Base-by-base conservation (phyloP, 64 coral and sea anemone genomes). In the Cladopsammia gracilis region DNA sequence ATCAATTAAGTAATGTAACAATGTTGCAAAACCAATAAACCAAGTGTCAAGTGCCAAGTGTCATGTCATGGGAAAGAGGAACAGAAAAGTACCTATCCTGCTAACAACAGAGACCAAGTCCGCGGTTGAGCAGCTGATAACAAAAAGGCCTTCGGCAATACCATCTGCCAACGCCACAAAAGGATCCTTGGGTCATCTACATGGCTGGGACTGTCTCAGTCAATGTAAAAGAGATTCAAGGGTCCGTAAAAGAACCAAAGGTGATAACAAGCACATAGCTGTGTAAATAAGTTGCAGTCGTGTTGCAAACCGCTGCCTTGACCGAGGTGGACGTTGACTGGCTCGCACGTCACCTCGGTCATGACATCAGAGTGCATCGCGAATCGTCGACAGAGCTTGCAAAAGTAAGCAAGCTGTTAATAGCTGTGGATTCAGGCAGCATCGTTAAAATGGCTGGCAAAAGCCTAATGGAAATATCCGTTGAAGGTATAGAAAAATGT, bases 321-420 rank as follows among this genome's bases (percentile, higher is more conserved):
- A 78, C 70, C 19, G 47, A 93, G 3, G 64, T n/a, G n/a, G n/a
- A n/a, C n/a, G n/a, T n/a, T n/a, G n/a, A n/a, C n/a, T n/a, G n/a
- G n/a, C n/a, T n/a, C n/a, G 90, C 90, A 46, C 80, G 71, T 15
- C 68, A 85, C 49, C 90, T 92, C 34, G 90, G 90, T 5, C 77
- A 91, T 45, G 89, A 91, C 65, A 51, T 91, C 10, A 22, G 24
- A 4, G 23, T 91, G 42, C 90, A 92, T 62, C 26, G 69, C 8
- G 69, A 91, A 14, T 72, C 47, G 3, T 71, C 77, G 9, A 76
- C 42, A 14, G 78, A 91, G 43, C 64, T 91, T 4, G 78, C 89
- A 18, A 83, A 72, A 86, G 90, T 84, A 26, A 86, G 90, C 79
- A 92, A 92, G 57, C 68, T 92, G 47, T 69, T 92, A n/a, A n/a